Percentiles rank a stretch among this genome's conserved stretches.
phyloP scores from a whole-genome alignment of 2,888 invertebrate species.

The Arrhopalites spinosus region DNA sequence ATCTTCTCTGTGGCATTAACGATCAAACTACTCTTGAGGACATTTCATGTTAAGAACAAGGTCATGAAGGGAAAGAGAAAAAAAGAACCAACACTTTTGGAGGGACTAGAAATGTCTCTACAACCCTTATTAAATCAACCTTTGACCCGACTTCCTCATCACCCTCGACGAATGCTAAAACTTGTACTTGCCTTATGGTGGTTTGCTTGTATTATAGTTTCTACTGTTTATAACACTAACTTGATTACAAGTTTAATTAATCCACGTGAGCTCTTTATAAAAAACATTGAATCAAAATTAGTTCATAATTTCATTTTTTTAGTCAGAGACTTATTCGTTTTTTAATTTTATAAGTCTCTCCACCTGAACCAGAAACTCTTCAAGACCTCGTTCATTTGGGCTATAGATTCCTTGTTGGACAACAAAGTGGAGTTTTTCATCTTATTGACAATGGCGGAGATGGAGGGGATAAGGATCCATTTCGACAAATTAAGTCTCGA shows the following conservation, averaged over 20 bases:
- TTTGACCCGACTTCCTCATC: conserved; percentile 38
- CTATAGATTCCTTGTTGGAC: conserved; percentile 44
- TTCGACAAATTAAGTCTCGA: conserved; percentile 12
- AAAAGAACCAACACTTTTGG: not conserved
- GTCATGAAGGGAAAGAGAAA: not conserved
- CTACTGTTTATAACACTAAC: conserved; percentile 51
- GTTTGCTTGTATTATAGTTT: conserved; percentile 51
- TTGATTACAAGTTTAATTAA: conserved; percentile 50
- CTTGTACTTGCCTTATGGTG: conserved; percentile 48
- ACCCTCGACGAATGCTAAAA: conserved; percentile 45
- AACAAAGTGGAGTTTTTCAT: conserved; percentile 50
- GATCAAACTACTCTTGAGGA: conserved; percentile 24
- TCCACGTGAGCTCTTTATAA: not conserved
- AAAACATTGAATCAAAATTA: conserved; percentile 35
- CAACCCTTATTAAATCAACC: conserved; percentile 48
- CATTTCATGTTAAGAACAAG: not conserved
- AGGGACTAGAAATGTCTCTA: conserved; percentile 46
- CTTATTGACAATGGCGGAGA: conserved; percentile 36
- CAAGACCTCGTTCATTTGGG: conserved; percentile 46
- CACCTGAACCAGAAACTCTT: conserved; percentile 45
- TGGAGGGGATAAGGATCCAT: conserved; percentile 23
- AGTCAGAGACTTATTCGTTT: no score
- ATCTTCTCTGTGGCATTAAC: conserved; percentile 36
- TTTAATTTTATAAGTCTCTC: conserved; percentile 32
- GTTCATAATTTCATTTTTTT: no score